Evolutionary conservation across 1,140 invertebrate species (phyloP), one percentile per base, ranked within the genome.

Genomic region (Drosophila paulistorum): DNA sequence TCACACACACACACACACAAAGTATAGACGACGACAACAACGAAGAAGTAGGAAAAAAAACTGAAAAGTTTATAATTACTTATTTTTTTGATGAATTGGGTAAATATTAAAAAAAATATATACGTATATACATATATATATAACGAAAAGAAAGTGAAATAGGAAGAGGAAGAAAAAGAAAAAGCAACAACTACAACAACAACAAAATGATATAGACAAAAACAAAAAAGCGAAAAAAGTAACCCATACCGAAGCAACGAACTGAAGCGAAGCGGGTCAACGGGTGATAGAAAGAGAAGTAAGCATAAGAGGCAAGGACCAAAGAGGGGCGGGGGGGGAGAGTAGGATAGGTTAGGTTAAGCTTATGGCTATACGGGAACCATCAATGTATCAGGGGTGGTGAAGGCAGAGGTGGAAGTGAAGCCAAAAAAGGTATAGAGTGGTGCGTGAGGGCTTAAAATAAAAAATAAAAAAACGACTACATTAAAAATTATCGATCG

Each of bases 31-130:
- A 81, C 82, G 82, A 86, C 70, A 77, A 81, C 82, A 83, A 86
- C 79, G 81, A 23, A 23, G 66, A 86, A 79, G 81, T 75, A 71
- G 74, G 71, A 71, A 75, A 79, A 87, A 90, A 90, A 90, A 90
- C 83, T 90, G 80, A 87, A 90, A 90, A 90, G 82, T 90, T 90
- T 90, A 90, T 90, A 90, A 90, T 90, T 90, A 90, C 87, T 90
- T 90, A 90, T 90, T 90, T 90, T 51, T 90, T 90, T 90, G 87
- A 90, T 90, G 87, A 90, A 90, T 90, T 90, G 87, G 87, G 89
- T 90, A 90, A 90, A 90, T 90, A 90, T 87, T 89, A 87, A 87
- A 87, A 87, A 30, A 30, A 30, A 30, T n/a, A n/a, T n/a, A n/a
- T n/a, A n/a, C n/a, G n/a, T n/a, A n/a, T n/a, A n/a, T n/a, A 30